These are phyloP conservation scores for Urosaurus nigricauda DNA, from an alignment of 2,797 vertebrate species.

Conservation along the genomic window DNA sequence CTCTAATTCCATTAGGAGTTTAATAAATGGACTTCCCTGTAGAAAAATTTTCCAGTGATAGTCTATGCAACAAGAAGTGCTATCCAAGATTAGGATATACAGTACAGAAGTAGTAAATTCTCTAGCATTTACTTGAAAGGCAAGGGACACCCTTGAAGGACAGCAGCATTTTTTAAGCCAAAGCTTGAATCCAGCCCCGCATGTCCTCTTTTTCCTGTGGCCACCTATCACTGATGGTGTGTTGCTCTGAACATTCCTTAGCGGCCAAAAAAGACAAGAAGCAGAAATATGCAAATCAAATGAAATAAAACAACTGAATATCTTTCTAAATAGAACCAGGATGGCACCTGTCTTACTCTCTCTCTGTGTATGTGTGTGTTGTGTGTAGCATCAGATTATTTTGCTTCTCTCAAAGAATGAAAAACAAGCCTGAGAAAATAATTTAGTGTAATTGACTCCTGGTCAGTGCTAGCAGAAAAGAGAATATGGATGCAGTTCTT, in stretches of 20 bases:
- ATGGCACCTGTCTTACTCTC: background rate
- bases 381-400: conserved; percentile 5
- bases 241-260: background rate
- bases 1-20: conserved; percentile 81
- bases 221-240: background rate
- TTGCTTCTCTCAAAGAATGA: conserved; percentile 20
- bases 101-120: conserved; percentile 28
- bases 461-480: conserved; percentile 22
- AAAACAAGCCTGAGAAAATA: conserved; percentile 39
- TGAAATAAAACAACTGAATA: background rate
- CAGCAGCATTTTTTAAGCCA: background rate
- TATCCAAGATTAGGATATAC: conserved; percentile 68
- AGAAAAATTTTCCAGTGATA: conserved; percentile 74
- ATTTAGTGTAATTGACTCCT: conserved; percentile 33
- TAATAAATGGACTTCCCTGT: conserved; percentile 73
- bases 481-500: conserved; percentile 26
- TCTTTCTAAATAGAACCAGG: background rate
- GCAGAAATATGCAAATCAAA: background rate
- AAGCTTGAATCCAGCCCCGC: too few species aligned
- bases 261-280: background rate
- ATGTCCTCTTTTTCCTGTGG: too few species aligned
- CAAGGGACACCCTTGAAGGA: conserved; percentile 68
- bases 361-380: background rate
- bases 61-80: conserved; percentile 66
- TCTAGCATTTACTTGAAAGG: conserved; percentile 38